Evolutionary conservation across 2,888 invertebrate genomes (phyloP).

Genomic region (Chloromyia formosa): DNA sequence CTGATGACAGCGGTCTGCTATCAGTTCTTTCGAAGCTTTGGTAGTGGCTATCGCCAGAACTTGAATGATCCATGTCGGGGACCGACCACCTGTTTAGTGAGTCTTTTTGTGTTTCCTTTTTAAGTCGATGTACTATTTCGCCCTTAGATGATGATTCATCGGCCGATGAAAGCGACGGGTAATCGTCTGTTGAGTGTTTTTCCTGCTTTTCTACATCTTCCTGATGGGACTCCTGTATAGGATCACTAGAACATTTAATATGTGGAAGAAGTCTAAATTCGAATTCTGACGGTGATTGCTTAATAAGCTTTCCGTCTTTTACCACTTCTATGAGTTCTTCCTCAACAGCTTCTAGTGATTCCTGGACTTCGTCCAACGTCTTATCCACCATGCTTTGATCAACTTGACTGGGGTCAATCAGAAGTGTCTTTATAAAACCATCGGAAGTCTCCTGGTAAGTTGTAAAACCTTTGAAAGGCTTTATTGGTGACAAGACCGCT

Average conservation of each 20-base stretch:
- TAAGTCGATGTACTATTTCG: conserved; percentile 57
- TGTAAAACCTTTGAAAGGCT: conserved; percentile 58
- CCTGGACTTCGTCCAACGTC: conserved; percentile 76
- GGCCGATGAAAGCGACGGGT: conserved; percentile 48
- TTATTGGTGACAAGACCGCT: conserved; percentile 65
- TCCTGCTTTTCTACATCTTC: conserved; percentile 51
- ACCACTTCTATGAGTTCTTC: conserved; percentile 72
- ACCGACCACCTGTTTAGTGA: conserved; percentile 76
- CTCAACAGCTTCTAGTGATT: conserved; percentile 75
- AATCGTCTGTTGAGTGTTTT: conserved; percentile 41
- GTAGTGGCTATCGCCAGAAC: conserved; percentile 89
- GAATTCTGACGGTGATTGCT: conserved; percentile 78
- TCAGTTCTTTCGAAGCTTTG: conserved; percentile 86
- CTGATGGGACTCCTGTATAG: conserved; percentile 57
- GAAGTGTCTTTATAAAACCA: conserved; percentile 61
- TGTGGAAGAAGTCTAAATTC: conserved; percentile 72
- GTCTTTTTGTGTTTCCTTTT: conserved; percentile 63
- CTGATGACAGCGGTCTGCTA: conserved; percentile 84
- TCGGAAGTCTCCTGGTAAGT: conserved; percentile 45
- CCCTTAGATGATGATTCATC: conserved; percentile 48
- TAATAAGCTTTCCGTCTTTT: conserved; percentile 71
- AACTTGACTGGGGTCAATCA: conserved; percentile 63
- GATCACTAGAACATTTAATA: conserved; percentile 62
- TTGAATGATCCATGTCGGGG: conserved; percentile 84
- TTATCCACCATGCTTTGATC: conserved; percentile 72